Conservation (phyloP, 2,113 vertebrate genomes). For the Melanotaenia duboulayi region DNA sequence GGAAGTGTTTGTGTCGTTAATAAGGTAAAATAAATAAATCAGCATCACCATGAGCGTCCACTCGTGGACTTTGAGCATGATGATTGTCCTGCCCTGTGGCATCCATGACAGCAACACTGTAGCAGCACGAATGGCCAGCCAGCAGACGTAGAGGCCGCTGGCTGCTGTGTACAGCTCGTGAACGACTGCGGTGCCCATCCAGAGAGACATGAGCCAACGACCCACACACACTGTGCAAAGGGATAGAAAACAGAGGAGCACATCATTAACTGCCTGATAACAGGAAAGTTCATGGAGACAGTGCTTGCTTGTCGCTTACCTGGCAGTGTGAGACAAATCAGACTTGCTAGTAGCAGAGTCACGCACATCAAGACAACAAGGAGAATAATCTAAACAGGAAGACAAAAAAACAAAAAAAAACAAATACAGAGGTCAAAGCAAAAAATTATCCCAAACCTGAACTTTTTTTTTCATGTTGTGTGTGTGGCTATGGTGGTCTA, state of each 20-base stretch:
- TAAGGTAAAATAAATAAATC: not conserved
- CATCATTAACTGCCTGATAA: not conserved
- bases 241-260: not conserved
- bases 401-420: conserved; percentile 21
- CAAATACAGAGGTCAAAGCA: too few relatives aligned
- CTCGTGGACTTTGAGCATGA: conserved; percentile 94
- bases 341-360: conserved; percentile 92
- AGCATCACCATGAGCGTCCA: conserved; percentile 93
- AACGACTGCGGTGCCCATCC: conserved; percentile 94
- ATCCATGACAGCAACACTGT: conserved; percentile 96
- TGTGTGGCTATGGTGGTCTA: too few relatives aligned
- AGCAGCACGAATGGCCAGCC: conserved; percentile 92
- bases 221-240: conserved; percentile 89
- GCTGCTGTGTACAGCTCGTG: conserved; percentile 98
- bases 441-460: too few relatives aligned
- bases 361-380: conserved; percentile 95
- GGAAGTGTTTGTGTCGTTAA: not conserved
- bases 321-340: conserved; percentile 96
- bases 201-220: conserved; percentile 98
- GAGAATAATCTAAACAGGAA: conserved; percentile 87
- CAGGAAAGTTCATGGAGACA: not conserved
- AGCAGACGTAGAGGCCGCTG: conserved; percentile 95
- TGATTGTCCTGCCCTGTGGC: conserved; percentile 92
- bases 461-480: too few relatives aligned
- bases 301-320: conserved; percentile 76